Evolutionary conservation across 2,797 vertebrate genomes (phyloP).

Genomic region (Smutsia temminckii): DNA sequence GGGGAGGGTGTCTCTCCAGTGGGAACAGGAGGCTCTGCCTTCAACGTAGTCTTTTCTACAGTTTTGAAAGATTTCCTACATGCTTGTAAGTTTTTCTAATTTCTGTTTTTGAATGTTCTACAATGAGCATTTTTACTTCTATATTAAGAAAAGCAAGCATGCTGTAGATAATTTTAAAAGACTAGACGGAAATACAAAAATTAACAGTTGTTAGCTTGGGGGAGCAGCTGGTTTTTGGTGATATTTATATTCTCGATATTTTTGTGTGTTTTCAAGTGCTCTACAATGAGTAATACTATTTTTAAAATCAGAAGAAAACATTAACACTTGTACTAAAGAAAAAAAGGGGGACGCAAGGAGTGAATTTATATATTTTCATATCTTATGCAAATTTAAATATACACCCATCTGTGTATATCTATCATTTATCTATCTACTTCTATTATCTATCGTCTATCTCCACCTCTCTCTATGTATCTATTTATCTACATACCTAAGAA

Average conservation of each 20-base stretch:
- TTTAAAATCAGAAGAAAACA: background rate
- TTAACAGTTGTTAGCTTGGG: background rate
- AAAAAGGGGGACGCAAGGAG: background rate
- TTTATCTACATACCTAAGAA: background rate
- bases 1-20: too few relatives aligned
- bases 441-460: too few relatives aligned
- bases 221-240: background rate
- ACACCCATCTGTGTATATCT: fast-evolving
- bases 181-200: background rate
- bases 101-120: background rate
- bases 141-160: background rate
- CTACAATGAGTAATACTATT: background rate
- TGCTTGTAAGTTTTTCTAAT: background rate
- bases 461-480: too few relatives aligned
- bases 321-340: background rate
- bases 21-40: too few relatives aligned
- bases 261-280: background rate
- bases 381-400: background rate
- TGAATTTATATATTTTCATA: background rate
- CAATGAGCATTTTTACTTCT: background rate
- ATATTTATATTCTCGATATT: background rate
- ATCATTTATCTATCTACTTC: background rate
- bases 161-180: background rate
- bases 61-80: background rate
- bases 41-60: background rate